Evolutionary conservation across 2,888 invertebrate genomes (phyloP), one percentile per base, ranked within the genome.

Genomic region (Callimorpha dominula): DNA sequence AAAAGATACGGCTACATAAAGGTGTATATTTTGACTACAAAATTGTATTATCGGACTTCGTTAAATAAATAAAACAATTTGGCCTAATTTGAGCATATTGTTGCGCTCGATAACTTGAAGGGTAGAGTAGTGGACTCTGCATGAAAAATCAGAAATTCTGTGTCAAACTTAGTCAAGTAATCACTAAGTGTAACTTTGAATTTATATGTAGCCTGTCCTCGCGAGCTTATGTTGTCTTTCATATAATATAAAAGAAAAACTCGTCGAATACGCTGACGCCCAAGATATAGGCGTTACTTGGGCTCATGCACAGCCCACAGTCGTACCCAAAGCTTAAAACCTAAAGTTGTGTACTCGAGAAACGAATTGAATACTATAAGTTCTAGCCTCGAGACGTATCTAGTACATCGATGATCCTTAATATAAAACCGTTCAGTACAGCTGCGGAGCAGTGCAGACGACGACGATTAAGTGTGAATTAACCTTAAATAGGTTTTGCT

Each of bases 391-490:
- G 84, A 87, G 85, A 83, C 80, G 86, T 87, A 85, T 78, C 85
- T 87, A 83, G 76, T 85, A 85, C 81, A 88, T 86, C 80, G 86
- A 92, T 93, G 94, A 94, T 94, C 94, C 94, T 94, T 94, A 94
- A 94, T 94, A 94, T 94, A 94, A 93, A 88, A 91, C 83, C 87
- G 91, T 90, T 87, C 86, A 85, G 83, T 79, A 86, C 82, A 83
- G 82, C 85, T 82, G 84, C 81, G 79, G 76, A 76, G 82, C 81
- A 82, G 81, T 71, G 81, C 76, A 78, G 57, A 73, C 79, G 76
- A 75, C 80, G 69, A 74, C 73, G 76, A 79, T 40, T 65, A 73
- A 60, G 17, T 65, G 31, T 68, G 14, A 49, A 46, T 11, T 17
- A 50, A 63, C 31, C 71, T 64, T 64, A 62, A 65, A 4, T 50